Conservation (phyloP, 2,113 vertebrate genomes). For the Perca fluviatilis region DNA sequence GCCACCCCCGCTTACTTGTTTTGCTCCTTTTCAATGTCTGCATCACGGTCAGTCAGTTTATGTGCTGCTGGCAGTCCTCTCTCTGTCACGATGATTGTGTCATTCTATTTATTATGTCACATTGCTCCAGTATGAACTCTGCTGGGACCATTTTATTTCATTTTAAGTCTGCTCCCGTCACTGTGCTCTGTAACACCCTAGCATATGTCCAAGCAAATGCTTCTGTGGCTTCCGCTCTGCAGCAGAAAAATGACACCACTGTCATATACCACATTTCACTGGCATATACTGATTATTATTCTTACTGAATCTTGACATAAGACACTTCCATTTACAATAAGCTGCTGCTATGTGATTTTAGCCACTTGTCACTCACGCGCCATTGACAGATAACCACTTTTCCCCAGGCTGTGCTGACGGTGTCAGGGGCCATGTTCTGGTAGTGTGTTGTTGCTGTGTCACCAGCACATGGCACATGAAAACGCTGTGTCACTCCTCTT, state of each 20-base stretch:
- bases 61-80: conserved; percentile 4
- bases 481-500: background rate
- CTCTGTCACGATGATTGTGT: background rate
- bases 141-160: background rate
- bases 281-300: background rate
- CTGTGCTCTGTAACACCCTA: background rate
- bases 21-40: background rate
- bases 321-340: no score
- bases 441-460: background rate
- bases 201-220: background rate
- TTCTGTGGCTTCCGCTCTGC: background rate
- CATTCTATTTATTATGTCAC: conserved; percentile 2
- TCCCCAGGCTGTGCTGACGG: background rate
- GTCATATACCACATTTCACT: background rate
- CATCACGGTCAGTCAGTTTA: background rate
- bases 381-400: background rate
- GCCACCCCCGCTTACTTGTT: background rate
- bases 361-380: background rate
- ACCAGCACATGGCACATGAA: no score
- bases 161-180: background rate
- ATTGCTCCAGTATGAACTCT: background rate
- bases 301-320: no score
- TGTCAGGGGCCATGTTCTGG: background rate
- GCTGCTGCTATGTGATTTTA: no score
- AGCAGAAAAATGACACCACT: background rate